phyloP scores from a whole-genome alignment of 2,888 invertebrate species.

The Podotricha telesiphe region DNA sequence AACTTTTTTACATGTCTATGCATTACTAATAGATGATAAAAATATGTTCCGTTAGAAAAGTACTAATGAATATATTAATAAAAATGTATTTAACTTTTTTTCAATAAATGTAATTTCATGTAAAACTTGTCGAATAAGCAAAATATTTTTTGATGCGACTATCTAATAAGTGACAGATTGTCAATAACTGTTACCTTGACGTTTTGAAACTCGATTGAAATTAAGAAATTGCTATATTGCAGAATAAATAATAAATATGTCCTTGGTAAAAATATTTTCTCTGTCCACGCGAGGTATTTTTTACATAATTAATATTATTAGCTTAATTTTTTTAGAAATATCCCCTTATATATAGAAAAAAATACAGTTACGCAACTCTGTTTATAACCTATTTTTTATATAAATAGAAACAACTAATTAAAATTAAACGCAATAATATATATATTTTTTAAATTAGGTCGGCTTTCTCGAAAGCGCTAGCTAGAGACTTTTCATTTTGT shows the following conservation, averaged over 20 bases:
- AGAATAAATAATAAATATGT: constrained; percentile 61
- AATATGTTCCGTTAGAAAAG: no score
- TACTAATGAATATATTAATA: no score
- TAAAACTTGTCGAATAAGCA: no score
- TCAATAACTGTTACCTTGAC: constrained; percentile 13
- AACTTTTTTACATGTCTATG: background rate
- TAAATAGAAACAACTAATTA: constrained; percentile 22
- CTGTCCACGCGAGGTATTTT: constrained; percentile 72
- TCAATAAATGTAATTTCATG: no score
- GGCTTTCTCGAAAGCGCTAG: background rate
- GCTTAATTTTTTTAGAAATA: background rate
- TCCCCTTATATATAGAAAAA: background rate
- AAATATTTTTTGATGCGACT: constrained; percentile 11
- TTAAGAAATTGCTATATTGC: constrained; percentile 13
- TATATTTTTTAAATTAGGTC: background rate
- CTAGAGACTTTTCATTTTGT: background rate
- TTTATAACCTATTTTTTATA: constrained; percentile 33
- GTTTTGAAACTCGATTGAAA: constrained; percentile 14
- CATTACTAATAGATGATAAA: no score
- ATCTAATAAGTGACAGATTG: background rate
- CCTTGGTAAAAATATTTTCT: constrained; percentile 81
- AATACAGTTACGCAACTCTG: constrained; percentile 30
- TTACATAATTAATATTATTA: background rate
- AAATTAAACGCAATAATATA: background rate
- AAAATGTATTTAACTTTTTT: no score